Evolutionary conservation across 1,140 invertebrate species (phyloP).

Genomic region (Glossosoma conforme): DNA sequence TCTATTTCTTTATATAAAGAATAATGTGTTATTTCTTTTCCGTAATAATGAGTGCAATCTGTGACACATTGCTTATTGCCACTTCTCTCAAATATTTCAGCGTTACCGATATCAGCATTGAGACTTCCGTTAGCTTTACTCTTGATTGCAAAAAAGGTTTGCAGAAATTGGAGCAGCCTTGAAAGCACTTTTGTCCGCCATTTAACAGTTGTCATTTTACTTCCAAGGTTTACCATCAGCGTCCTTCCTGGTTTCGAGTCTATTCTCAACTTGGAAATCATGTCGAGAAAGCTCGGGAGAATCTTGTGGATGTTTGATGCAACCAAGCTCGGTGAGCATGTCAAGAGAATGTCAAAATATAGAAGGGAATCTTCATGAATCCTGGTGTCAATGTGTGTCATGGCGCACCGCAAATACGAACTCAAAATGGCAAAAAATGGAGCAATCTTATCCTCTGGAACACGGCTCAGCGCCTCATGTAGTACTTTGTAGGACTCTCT

Average conservation of each 20-base stretch:
- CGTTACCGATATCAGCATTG: too few relatives aligned
- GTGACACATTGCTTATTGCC: too few relatives aligned
- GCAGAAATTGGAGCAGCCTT: conserved; percentile 58
- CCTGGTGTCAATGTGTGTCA: conserved; percentile 76
- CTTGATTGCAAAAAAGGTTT: conserved; percentile 36
- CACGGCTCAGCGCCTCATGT: conserved; percentile 55
- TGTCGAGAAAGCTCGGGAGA: conserved; percentile 70
- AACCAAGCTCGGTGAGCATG: conserved; percentile 56
- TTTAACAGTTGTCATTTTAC: conserved; percentile 64
- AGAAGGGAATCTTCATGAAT: conserved; percentile 78
- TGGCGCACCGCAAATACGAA: conserved; percentile 76
- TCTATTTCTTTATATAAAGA: conserved; percentile 15
- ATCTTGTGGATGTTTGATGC: conserved; percentile 62
- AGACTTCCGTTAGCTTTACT: conserved; percentile 1
- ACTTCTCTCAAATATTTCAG: too few relatives aligned
- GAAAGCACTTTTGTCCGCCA: conserved; percentile 71
- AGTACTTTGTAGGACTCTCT: conserved; percentile 64
- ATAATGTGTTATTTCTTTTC: conserved; percentile 30
- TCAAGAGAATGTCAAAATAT: conserved; percentile 66
- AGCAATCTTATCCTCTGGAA: conserved; percentile 44
- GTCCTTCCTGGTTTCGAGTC: conserved; percentile 59
- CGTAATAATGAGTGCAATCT: conserved; percentile 11
- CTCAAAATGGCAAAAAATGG: conserved; percentile 71
- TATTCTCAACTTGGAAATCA: conserved; percentile 65
- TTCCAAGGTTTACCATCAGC: conserved; percentile 58